Percentiles rank a stretch among this genome's conserved stretches.
Evolutionary conservation across 2,888 invertebrate genomes (phyloP).

Genomic region (Chirona hameri): DNA sequence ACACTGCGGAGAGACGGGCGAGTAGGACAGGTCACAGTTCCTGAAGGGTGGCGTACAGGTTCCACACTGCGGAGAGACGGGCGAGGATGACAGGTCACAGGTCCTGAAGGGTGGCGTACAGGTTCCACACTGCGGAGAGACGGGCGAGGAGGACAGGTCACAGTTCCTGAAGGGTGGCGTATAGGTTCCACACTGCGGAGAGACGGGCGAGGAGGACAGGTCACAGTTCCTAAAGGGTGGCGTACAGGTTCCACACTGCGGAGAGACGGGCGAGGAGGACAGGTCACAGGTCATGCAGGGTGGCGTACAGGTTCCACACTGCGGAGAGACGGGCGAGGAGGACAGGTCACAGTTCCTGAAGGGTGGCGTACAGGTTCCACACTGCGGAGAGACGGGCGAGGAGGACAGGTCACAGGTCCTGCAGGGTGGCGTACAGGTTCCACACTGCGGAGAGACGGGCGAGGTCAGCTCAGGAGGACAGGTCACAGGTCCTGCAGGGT

Average conservation of each 20-base stretch:
- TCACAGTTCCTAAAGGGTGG: no score
- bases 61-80: no score
- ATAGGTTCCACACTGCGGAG: neutral
- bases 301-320: neutral
- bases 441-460: no score
- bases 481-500: constrained; percentile 25
- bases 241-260: no score
- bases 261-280: no score
- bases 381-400: neutral
- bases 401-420: no score
- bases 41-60: no score
- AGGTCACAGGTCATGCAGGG: constrained; percentile 26
- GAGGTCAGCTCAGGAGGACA: no score
- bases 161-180: neutral
- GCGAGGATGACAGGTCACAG: no score
- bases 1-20: neutral
- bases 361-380: neutral
- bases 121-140: neutral
- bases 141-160: no score
- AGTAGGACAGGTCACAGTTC: no score
- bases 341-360: neutral
- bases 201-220: neutral
- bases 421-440: no score
- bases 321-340: neutral
- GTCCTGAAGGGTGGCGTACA: constrained; percentile 22